Evolutionary conservation across 2,797 vertebrate genomes (phyloP).

Genomic region (Mycteria americana): DNA sequence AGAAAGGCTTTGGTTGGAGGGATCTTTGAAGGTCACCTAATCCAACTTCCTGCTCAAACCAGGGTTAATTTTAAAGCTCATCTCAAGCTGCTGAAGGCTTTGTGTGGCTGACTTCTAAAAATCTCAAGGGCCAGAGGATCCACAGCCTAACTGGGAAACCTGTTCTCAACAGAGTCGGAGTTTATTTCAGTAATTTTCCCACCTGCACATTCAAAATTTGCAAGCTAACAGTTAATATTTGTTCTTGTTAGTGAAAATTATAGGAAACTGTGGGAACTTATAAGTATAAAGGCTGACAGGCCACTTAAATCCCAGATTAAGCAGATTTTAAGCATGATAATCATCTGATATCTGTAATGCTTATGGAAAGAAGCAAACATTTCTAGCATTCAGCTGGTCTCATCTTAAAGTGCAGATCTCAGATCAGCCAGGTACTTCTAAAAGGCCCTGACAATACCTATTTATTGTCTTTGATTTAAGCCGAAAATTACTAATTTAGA

Average conservation of each 20-base stretch:
- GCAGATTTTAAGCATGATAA: not conserved
- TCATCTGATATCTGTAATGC: not conserved
- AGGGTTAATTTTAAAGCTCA: not conserved
- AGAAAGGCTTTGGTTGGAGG: not conserved
- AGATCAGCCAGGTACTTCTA: not conserved
- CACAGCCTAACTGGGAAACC: not conserved
- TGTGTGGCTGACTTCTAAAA: not conserved
- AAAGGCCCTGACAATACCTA: not conserved
- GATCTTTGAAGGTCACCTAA: constrained; percentile 1
- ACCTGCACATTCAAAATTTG: not conserved
- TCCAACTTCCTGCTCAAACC: not conserved
- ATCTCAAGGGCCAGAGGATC: not conserved
- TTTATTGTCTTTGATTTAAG: not conserved
- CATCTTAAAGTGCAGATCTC: not conserved
- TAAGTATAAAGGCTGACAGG: not conserved
- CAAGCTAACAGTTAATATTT: not conserved
- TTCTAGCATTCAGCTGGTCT: not conserved
- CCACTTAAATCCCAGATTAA: not conserved
- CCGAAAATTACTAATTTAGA: not conserved
- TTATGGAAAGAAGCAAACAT: not conserved
- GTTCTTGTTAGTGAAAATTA: not conserved
- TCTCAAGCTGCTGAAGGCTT: not conserved
- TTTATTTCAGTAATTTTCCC: not conserved
- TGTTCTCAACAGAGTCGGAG: not conserved
- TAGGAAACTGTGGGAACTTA: not conserved